These are phyloP conservation scores for Cassiopea andromeda DNA, from an alignment of 30 jellyfish, hydroid and myxozoan species.

Conservation along the genomic window DNA sequence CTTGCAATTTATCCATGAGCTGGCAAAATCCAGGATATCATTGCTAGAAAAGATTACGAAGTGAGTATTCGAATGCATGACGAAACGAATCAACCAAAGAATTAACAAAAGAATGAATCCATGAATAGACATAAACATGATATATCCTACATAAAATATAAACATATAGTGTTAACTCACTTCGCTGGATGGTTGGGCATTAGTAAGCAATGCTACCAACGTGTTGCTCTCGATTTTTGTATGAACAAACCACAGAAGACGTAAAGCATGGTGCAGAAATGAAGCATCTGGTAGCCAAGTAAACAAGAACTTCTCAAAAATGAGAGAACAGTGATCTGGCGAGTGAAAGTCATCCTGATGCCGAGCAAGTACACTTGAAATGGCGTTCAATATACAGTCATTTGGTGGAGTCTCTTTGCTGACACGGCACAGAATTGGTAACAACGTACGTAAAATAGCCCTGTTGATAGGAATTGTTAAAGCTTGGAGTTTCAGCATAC, in stretches of 20 bases:
- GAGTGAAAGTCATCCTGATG: conserved; percentile 73
- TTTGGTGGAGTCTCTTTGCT: conserved; percentile 67
- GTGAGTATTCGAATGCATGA: too few species aligned
- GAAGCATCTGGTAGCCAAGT: conserved; percentile 82
- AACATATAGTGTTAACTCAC: conserved; percentile 26
- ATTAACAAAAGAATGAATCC: too few species aligned
- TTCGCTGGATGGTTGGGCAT: conserved; percentile 84
- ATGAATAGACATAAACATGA: too few species aligned
- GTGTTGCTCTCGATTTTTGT: conserved; percentile 77
- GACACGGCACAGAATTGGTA: conserved; percentile 69
- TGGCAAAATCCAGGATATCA: too few species aligned
- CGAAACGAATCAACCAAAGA: too few species aligned
- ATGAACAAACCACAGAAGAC: conserved; percentile 79
- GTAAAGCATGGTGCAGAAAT: conserved; percentile 78
- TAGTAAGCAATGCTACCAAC: conserved; percentile 79
- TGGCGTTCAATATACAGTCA: conserved; percentile 55
- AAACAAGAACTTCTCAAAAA: conserved; percentile 80
- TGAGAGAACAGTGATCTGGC: conserved; percentile 55
- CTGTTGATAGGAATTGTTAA: conserved; percentile 7
- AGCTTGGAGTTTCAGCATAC: too few species aligned
- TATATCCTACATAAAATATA: background rate
- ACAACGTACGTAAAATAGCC: conserved; percentile 36
- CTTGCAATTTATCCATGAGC: too few species aligned
- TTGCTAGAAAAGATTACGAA: too few species aligned
- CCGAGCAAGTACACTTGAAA: conserved; percentile 54